A percentile compares a stretch with the other conserved stretches of the same genome.
These are phyloP conservation scores for Cephalopholis sonnerati DNA, from an alignment of 2,113 vertebrate genomes.

Conservation along the genomic window DNA sequence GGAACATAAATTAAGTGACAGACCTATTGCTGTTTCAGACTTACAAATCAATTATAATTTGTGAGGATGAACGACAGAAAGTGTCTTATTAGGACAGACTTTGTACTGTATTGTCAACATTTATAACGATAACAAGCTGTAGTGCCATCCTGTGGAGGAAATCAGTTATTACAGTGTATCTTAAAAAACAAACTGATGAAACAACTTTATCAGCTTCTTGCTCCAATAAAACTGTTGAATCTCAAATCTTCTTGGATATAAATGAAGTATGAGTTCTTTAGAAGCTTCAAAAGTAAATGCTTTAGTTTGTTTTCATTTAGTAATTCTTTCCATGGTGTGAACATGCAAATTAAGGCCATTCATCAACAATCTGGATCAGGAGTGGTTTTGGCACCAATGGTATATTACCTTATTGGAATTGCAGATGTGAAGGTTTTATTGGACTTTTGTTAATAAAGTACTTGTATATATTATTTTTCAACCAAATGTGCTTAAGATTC, in stretches of 20 bases:
- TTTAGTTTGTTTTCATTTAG: no score
- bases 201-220: background rate
- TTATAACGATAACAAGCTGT: background rate
- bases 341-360: no score
- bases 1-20: background rate
- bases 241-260: background rate
- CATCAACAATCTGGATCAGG: no score
- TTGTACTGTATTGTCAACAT: rapidly evolving
- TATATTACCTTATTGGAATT: background rate
- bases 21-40: background rate
- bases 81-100: background rate
- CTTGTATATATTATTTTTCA: background rate
- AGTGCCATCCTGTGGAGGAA: slow-evolving; percentile 54
- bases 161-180: background rate
- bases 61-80: background rate
- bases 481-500: background rate
- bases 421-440: background rate
- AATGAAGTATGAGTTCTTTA: background rate
- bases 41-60: background rate
- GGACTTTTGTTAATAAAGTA: background rate
- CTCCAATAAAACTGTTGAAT: background rate
- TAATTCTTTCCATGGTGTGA: no score
- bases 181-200: background rate
- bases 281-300: no score
- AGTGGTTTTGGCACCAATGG: no score